Base-by-base conservation (phyloP, 2,113 vertebrate species). In the Porphyrio hochstetteri region DNA sequence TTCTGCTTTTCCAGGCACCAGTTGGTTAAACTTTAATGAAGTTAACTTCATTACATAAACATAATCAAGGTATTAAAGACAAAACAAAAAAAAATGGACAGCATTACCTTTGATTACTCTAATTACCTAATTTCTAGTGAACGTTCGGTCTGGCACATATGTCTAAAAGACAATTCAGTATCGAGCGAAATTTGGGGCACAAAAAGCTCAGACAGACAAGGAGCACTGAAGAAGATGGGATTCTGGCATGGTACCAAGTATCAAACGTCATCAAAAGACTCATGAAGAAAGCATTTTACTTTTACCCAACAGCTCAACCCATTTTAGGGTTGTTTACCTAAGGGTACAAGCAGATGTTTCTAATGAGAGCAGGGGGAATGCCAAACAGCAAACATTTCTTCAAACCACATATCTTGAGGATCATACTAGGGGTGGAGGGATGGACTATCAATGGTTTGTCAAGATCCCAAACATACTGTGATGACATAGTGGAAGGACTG, bases 121-220 rank as follows among this genome's bases (percentile, higher is more conserved):
- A 83, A 95, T 91, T 90, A 95, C 61, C 72, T 40, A 53, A 53
- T 55, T 75, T 69, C 86, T 24, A 81, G 53, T 56, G 38, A 95
- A 68, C 25, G 31, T 76, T 27, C 50, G 86, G 77, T 55, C 93
- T 92, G 94, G 87, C 69, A 96, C 25, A 33, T 28, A 78, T 3
- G 81, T 48, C 21, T 81, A 42, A 64, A 93, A 88, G 76, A 84
- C 17, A 82, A 75, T 67, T 88, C 42, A 80, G 36, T 77, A 89
- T 29, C 52, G 86, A 95, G 29, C n/a, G 81, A 80, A 75, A 96
- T 84, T 31, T 88, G 71, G 75, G 56, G 53, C 38, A 68, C 19
- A 57, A 78, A 93, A 92, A 84, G 44, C 46, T 64, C 91, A 92
- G 81, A 24, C 82, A 77, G 69, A 91, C 52, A 95, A 87, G 29